A percentile compares a stretch with the other conserved stretches of the same genome.
Conservation (phyloP, 1,140 invertebrate species). For the Delia radicum region DNA sequence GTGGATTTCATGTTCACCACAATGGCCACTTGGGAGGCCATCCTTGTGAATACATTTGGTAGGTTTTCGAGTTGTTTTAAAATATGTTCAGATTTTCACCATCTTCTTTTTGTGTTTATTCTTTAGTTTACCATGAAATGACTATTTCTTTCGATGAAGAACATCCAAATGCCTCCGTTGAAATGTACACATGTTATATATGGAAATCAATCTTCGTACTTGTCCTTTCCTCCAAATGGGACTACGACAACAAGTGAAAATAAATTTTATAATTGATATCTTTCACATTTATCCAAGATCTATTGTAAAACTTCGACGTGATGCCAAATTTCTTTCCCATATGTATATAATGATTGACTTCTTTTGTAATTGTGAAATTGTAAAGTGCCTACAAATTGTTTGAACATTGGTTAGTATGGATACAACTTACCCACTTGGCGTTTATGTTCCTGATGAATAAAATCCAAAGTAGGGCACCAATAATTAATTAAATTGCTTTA, state of each 20-base stretch:
- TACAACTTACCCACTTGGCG: no score
- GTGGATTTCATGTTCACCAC: constrained; percentile 60
- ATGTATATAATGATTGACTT: no score
- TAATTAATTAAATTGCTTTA: no score
- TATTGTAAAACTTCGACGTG: no score
- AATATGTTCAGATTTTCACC: not conserved
- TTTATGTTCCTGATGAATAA: no score
- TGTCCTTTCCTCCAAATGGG: constrained; percentile 71
- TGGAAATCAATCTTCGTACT: constrained; percentile 77
- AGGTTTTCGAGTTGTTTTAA: constrained; percentile 43
- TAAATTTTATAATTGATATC: not conserved
- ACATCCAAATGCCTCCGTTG: constrained; percentile 71
- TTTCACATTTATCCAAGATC: not conserved
- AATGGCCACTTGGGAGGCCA: constrained; percentile 68
- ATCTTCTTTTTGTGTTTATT: constrained; percentile 7
- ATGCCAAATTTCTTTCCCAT: no score
- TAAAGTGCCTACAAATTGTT: no score
- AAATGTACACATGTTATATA: constrained; percentile 77
- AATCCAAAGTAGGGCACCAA: no score
- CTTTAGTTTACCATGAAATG: constrained; percentile 71
- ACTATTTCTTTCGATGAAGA: constrained; percentile 76
- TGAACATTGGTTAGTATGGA: no score
- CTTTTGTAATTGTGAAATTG: no score
- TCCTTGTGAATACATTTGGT: constrained; percentile 74
- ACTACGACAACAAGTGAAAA: constrained; percentile 73